A percentile compares a stretch with the other conserved stretches of the same genome.
Evolutionary conservation across 2,888 invertebrate genomes (phyloP).

Genomic region (Drosophila longiperda): DNA sequence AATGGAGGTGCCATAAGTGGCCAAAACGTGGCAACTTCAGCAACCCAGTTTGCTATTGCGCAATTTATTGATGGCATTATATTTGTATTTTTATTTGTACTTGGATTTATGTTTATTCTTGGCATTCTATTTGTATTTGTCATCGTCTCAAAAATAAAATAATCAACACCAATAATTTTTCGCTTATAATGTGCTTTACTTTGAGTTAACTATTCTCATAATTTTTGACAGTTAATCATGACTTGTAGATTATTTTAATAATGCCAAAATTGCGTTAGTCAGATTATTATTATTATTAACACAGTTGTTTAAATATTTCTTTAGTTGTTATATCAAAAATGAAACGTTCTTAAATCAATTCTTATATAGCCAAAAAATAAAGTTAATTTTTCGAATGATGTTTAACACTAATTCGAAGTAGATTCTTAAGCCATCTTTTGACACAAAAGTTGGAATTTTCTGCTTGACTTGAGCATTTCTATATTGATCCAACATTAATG

Average conservation of each 20-base stretch:
- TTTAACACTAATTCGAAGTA: background rate
- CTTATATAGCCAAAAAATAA: background rate
- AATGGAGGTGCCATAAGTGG: conserved; percentile 48
- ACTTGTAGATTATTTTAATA: background rate
- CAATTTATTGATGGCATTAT: conserved; percentile 59
- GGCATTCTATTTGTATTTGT: conserved; percentile 24
- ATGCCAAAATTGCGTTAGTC: background rate
- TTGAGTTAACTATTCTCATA: background rate
- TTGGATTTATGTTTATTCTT: conserved; percentile 10
- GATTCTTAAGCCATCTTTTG: background rate
- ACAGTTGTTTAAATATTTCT: background rate
- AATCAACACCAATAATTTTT: conserved; percentile 53
- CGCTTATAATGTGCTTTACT: conserved; percentile 23
- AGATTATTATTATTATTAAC: background rate
- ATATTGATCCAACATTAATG: background rate
- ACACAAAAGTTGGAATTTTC: background rate
- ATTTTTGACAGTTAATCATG: background rate
- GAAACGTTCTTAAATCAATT: background rate
- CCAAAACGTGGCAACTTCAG: conserved; percentile 53
- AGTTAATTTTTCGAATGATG: background rate
- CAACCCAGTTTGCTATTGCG: conserved; percentile 33
- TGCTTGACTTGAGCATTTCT: background rate
- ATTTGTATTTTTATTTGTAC: conserved; percentile 29
- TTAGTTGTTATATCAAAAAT: background rate
- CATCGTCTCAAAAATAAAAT: conserved; percentile 35